Conservation (phyloP, 2,888 invertebrate species). For the Pachydiplax longipennis region DNA sequence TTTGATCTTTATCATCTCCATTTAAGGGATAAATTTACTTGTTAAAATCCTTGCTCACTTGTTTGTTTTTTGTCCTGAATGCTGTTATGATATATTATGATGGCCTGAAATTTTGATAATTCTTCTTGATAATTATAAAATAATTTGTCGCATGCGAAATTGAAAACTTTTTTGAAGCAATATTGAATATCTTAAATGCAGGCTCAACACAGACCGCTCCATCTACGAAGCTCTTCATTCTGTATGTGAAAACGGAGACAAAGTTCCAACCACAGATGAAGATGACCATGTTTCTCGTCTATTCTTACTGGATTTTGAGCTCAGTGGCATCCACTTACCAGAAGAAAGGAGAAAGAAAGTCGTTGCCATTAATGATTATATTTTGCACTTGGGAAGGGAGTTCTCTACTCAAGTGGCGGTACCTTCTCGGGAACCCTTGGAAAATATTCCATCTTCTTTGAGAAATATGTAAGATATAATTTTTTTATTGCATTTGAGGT, state of each 20-base stretch:
- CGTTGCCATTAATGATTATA: conserved; percentile 85
- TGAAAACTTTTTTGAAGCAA: neutral
- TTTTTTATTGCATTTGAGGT: neutral
- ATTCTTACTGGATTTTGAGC: conserved; percentile 96
- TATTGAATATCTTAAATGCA: conserved; percentile 57
- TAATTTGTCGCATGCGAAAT: neutral
- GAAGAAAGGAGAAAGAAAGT: conserved; percentile 76
- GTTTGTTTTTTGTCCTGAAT: neutral
- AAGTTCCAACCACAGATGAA: conserved; percentile 69
- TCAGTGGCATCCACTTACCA: conserved; percentile 93
- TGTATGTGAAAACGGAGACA: conserved; percentile 77
- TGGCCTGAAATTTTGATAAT: neutral
- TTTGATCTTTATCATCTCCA: too few relatives aligned
- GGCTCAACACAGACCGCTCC: conserved; percentile 88
- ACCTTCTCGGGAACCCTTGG: conserved; percentile 72
- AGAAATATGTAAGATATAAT: conserved; percentile 71
- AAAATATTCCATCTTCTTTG: conserved; percentile 70
- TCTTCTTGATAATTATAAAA: too few relatives aligned
- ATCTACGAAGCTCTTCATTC: conserved; percentile 79
- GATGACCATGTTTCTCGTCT: conserved; percentile 88
- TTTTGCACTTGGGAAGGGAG: conserved; percentile 80
- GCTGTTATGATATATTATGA: neutral
- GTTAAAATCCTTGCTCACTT: neutral
- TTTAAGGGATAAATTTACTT: too few relatives aligned
- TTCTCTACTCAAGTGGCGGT: conserved; percentile 80